Percentiles rank a stretch among this genome's conserved stretches.
phyloP scores from a whole-genome alignment of 2,797 vertebrate species.

The Tenualosa thibaudeaui region DNA sequence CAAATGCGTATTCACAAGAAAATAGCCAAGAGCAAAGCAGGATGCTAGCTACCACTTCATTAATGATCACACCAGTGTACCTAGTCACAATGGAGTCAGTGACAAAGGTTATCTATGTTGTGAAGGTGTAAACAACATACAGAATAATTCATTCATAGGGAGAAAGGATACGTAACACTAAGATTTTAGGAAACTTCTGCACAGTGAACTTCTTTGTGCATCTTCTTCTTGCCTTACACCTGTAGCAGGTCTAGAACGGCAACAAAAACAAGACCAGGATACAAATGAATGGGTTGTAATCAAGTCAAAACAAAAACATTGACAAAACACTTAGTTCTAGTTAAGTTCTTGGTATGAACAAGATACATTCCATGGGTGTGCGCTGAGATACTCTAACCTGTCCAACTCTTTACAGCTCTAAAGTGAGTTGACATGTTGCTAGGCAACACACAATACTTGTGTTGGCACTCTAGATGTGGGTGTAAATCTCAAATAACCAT shows the following conservation, averaged over 20 bases:
- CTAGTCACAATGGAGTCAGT: background rate
- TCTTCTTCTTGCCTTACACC: constrained; percentile 90
- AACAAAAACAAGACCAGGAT: constrained; percentile 18
- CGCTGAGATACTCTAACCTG: background rate
- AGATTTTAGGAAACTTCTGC: constrained; percentile 96
- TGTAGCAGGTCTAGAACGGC: constrained; percentile 85
- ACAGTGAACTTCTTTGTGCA: constrained; percentile 98
- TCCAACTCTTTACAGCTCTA: background rate
- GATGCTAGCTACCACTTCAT: background rate
- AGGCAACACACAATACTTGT: constrained; percentile 17
- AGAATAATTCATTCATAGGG: background rate
- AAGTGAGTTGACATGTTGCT: background rate
- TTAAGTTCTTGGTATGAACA: background rate
- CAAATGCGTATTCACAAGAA: constrained; percentile 38
- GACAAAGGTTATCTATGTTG: background rate
- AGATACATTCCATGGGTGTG: background rate
- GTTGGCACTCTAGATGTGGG: background rate
- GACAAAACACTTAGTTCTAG: background rate
- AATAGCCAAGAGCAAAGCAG: background rate
- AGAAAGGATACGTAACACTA: constrained; percentile 96
- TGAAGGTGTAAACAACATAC: constrained; percentile 45
- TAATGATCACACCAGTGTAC: background rate
- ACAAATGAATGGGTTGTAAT: background rate
- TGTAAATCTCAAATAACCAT: background rate
- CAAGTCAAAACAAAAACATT: background rate